Base-by-base conservation (phyloP, 2,888 invertebrate genomes). In the Agriotes lineatus region DNA sequence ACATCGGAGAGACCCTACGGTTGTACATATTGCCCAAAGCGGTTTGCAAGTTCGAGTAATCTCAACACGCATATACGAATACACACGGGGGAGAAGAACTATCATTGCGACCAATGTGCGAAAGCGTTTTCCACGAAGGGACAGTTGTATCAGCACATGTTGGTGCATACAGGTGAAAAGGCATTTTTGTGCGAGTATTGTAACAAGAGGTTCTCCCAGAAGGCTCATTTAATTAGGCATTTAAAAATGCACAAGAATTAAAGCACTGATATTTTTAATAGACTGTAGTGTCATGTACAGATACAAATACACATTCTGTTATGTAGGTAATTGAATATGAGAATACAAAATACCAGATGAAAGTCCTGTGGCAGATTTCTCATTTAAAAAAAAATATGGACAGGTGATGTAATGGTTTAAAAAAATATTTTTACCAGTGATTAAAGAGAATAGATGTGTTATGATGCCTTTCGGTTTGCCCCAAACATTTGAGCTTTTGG, bases 31-130 rank as follows among this genome's bases (percentile, higher is more conserved):
- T 85, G 85, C 70, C 75, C 81, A n/a, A 83, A 83, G 74, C 72
- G 82, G 61, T 85, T 84, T 74, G 84, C 84, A 7, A 84, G 82
- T 74, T 83, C 84, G 0, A 84, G 84, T 69, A 85, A 85, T 73
- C 74, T 85, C 25, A 82, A 81, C 72, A 83, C 84, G 14, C 85
- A 85, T 70, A 78, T 81, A 16, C 81, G 82, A 74, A 84, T 84
- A 35, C 85, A 85, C 67, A 85, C 84, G 0, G 85, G 85, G 0
- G 84, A 84, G 69, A 85, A 85, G 71, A 84, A 85, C 68, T 85
- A 81, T 70, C 81, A 82, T 59, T 85, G 85, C 71, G 83, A 84
- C 72, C 80, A 83, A 67, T 85, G 85, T 67, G 82, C 80, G 1
- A 85, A 84, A 72, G 82, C 82, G 9, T 85, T 85, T 73, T 82